Percentiles rank a stretch among this genome's conserved stretches.
phyloP scores from a whole-genome alignment of 2,797 vertebrate genomes.

The Triplophysa yarkandensis region DNA sequence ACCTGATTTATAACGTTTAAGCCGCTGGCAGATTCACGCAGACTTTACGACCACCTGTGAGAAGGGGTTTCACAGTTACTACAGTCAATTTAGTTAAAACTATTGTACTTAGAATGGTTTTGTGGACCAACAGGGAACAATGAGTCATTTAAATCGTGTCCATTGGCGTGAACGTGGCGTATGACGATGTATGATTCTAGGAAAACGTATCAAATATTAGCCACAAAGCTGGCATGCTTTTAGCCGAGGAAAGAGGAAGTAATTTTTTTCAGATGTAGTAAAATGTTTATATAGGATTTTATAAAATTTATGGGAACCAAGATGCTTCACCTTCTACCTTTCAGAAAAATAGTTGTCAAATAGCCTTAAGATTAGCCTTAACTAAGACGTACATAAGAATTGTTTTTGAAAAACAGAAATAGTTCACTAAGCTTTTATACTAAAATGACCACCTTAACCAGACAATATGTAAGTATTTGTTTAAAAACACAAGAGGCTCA shows the following conservation, averaged over 20 bases:
- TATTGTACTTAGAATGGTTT: constrained; percentile 20
- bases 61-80: constrained; percentile 13
- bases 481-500: constrained; percentile 34
- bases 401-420: background rate
- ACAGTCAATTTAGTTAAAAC: constrained; percentile 10
- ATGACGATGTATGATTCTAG: constrained; percentile 22
- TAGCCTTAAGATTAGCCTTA: too few relatives aligned
- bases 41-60: constrained; percentile 45
- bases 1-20: constrained; percentile 40
- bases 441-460: background rate
- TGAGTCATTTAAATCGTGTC: constrained; percentile 19
- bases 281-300: constrained; percentile 33
- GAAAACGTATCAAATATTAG: constrained; percentile 37
- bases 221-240: constrained; percentile 5
- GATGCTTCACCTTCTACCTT: background rate
- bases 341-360: too few relatives aligned
- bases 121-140: constrained; percentile 27
- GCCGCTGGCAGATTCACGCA: constrained; percentile 38
- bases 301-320: background rate
- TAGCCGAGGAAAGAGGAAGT: constrained; percentile 51
- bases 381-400: background rate
- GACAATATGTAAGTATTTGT: constrained; percentile 10
- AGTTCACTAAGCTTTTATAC: background rate
- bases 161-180: constrained; percentile 27
- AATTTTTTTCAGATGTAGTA: constrained; percentile 20